phyloP scores from a whole-genome alignment of 2,888 invertebrate species.

The Eupithecia inturbata region DNA sequence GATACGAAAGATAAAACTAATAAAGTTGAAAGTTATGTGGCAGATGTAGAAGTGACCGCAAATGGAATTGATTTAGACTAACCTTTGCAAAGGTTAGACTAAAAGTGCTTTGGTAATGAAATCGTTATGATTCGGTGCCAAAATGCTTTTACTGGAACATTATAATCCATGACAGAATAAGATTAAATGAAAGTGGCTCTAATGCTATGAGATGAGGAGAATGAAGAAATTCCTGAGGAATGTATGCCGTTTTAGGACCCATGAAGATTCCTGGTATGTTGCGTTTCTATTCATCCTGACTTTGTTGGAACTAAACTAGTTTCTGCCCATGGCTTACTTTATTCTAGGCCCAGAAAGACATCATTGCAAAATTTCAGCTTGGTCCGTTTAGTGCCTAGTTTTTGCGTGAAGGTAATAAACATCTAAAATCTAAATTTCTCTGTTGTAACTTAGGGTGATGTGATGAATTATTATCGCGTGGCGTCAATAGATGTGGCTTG shows the following conservation, averaged over 20 bases:
- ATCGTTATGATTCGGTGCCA: slow-evolving; percentile 50
- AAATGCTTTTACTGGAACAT: slow-evolving; percentile 50
- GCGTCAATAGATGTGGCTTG: no score
- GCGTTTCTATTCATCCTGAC: background rate
- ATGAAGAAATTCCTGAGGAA: slow-evolving; percentile 29
- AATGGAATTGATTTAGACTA: slow-evolving; percentile 51
- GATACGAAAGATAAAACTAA: slow-evolving; percentile 17
- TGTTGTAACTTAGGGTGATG: no score
- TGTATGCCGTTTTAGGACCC: slow-evolving; percentile 9
- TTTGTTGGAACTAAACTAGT: background rate
- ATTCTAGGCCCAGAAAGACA: background rate
- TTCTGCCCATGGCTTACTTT: background rate
- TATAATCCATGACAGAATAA: slow-evolving; percentile 47
- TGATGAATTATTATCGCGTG: no score
- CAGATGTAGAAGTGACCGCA: slow-evolving; percentile 40
- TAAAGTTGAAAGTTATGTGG: slow-evolving; percentile 25
- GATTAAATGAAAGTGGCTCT: slow-evolving; percentile 55
- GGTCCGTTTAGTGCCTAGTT: no score
- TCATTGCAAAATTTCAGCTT: background rate
- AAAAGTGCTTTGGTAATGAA: slow-evolving; percentile 53
- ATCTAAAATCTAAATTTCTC: no score
- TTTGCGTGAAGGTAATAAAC: background rate
- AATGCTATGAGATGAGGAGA: slow-evolving; percentile 47
- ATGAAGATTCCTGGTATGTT: slow-evolving; percentile 37
- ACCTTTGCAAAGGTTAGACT: slow-evolving; percentile 66